Percentiles rank a stretch among this genome's conserved stretches.
Conservation (phyloP, 1,140 invertebrate species). For the Melipona quadrifasciata region DNA sequence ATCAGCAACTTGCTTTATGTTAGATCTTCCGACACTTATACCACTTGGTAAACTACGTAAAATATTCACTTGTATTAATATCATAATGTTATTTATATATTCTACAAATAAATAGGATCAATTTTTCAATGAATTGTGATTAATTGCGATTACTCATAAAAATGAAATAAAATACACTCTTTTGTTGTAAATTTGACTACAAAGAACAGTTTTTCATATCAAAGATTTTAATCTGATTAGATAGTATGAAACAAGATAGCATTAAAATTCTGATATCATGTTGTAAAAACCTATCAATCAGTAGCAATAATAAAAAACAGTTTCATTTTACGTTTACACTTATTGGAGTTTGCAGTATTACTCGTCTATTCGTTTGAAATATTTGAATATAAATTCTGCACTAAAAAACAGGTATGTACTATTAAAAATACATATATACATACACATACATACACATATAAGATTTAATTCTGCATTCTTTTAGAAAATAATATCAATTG, state of each 20-base stretch:
- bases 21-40: slow-evolving; percentile 93
- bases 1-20: slow-evolving; percentile 97
- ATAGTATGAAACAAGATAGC: slow-evolving; percentile 49
- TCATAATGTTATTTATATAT: neutral
- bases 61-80: slow-evolving; percentile 17
- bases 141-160: neutral
- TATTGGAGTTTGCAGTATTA: neutral
- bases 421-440: neutral
- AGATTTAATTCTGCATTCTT: neutral
- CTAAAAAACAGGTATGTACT: slow-evolving; percentile 3
- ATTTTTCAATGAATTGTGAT: neutral
- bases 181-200: neutral
- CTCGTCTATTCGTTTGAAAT: neutral
- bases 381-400: neutral
- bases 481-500: neutral
- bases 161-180: neutral
- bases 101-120: slow-evolving; percentile 10
- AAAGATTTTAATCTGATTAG: slow-evolving; percentile 42
- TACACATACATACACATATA: neutral
- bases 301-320: neutral
- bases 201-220: slow-evolving; percentile 8
- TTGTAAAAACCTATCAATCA: slow-evolving; percentile 1
- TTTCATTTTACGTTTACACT: neutral
- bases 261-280: neutral
- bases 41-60: slow-evolving; percentile 87